Percentiles rank a stretch among this genome's conserved stretches.
Conservation (phyloP, 2,113 vertebrate genomes). For the Calcarius ornatus region DNA sequence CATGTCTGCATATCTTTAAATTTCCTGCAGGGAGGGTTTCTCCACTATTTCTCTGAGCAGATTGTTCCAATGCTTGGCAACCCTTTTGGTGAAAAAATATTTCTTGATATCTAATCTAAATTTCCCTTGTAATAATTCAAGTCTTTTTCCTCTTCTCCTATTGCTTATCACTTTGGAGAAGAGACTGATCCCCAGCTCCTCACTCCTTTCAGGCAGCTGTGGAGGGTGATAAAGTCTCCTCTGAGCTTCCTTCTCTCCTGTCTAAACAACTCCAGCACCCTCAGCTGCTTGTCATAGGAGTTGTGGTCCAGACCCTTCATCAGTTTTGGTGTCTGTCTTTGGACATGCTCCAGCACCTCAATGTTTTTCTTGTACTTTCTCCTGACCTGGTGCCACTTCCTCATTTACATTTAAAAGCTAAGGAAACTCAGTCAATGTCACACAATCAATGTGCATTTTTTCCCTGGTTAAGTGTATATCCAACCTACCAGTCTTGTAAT, state of each 20-base stretch:
- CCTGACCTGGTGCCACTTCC: background rate
- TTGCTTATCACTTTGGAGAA: background rate
- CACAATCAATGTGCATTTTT: background rate
- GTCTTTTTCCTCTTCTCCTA: background rate
- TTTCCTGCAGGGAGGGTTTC: background rate
- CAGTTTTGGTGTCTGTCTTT: background rate
- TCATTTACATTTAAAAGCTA: background rate
- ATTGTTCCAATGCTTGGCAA: background rate
- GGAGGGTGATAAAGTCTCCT: fast-evolving
- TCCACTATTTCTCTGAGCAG: background rate
- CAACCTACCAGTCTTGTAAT: background rate
- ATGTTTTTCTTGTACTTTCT: background rate
- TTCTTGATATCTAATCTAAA: background rate
- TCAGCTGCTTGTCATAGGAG: background rate
- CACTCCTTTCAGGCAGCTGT: background rate
- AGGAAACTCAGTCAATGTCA: background rate
- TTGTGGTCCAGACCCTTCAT: background rate
- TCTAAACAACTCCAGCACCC: background rate
- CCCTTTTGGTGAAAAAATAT: background rate
- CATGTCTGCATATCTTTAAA: background rate
- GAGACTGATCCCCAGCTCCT: background rate
- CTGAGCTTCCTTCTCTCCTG: background rate
- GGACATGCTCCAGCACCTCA: background rate
- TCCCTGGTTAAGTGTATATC: background rate
- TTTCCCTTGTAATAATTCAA: background rate